These are phyloP conservation scores for Pinna nobilis DNA, from an alignment of 1,140 invertebrate genomes.

Conservation along the genomic window DNA sequence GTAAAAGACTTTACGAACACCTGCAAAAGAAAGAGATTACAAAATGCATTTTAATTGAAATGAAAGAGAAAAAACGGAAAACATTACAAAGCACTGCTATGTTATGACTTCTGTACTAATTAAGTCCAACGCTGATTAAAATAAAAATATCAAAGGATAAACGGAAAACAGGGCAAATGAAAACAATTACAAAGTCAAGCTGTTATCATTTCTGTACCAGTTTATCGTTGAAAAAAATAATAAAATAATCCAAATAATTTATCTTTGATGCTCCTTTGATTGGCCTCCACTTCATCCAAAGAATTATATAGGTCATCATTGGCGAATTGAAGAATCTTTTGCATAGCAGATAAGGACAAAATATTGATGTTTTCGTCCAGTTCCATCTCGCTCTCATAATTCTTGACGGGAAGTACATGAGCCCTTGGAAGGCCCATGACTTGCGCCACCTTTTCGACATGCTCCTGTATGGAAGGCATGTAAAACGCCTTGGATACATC, in stretches of 20 bases:
- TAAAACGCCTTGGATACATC: conserved; percentile 32
- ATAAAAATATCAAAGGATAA: too few species aligned
- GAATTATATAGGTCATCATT: conserved; percentile 44
- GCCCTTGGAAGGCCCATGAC: conserved; percentile 41
- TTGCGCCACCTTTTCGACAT: conserved; percentile 41
- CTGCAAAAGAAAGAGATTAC: conserved; percentile 15
- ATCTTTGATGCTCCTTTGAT: not conserved
- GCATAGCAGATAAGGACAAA: conserved; percentile 25
- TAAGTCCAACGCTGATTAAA: too few species aligned
- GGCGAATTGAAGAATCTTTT: conserved; percentile 44
- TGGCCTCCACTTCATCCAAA: conserved; percentile 1
- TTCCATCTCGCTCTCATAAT: conserved; percentile 46
- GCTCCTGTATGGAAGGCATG: conserved; percentile 27
- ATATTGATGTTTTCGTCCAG: conserved; percentile 39
- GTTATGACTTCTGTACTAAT: too few species aligned
- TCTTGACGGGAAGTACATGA: conserved; percentile 48
- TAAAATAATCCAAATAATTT: too few species aligned
- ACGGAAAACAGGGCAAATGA: too few species aligned
- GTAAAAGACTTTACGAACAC: conserved; percentile 16
- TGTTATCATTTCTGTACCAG: too few species aligned
- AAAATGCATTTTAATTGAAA: too few species aligned
- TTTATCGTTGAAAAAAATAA: too few species aligned
- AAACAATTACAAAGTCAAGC: too few species aligned
- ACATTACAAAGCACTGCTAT: too few species aligned
- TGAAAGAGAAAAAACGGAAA: too few species aligned